Conservation (phyloP, 2,797 vertebrate genomes). For the Melanotaenia boesemani region DNA sequence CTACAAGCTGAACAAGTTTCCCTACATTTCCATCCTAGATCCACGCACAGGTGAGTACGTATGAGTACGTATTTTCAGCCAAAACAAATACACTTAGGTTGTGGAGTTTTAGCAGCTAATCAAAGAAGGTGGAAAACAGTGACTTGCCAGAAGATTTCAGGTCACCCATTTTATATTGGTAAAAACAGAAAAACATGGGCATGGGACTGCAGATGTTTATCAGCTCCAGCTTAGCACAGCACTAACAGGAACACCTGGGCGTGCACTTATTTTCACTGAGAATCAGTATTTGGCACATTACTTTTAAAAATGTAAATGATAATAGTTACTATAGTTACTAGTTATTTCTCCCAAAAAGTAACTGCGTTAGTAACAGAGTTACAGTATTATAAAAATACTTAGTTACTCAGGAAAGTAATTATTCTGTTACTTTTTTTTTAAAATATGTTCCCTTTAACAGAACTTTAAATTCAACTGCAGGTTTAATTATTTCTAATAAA, state of each 20-base stretch:
- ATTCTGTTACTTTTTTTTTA: too few species aligned
- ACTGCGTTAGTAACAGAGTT: too few species aligned
- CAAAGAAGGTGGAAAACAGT: background rate
- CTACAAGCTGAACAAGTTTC: slow-evolving; percentile 98
- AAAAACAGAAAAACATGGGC: background rate
- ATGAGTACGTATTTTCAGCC: background rate
- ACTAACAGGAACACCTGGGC: background rate
- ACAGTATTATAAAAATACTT: background rate
- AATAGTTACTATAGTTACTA: background rate
- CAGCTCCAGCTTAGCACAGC: background rate
- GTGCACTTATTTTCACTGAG: background rate
- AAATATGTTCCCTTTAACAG: too few species aligned
- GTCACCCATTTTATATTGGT: background rate
- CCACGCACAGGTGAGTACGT: slow-evolving; percentile 93
- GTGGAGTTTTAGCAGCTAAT: background rate
- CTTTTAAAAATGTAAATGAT: too few species aligned
- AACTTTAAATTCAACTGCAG: too few species aligned
- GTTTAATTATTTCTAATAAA: too few species aligned
- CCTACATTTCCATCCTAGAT: slow-evolving; percentile 98
- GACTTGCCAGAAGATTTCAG: background rate
- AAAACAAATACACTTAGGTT: background rate
- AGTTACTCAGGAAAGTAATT: background rate
- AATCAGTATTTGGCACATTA: background rate
- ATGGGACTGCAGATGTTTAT: background rate
- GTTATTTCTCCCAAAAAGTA: background rate